Evolutionary conservation across 2,113 vertebrate genomes (phyloP).

Genomic region (Donacobius atricapilla): DNA sequence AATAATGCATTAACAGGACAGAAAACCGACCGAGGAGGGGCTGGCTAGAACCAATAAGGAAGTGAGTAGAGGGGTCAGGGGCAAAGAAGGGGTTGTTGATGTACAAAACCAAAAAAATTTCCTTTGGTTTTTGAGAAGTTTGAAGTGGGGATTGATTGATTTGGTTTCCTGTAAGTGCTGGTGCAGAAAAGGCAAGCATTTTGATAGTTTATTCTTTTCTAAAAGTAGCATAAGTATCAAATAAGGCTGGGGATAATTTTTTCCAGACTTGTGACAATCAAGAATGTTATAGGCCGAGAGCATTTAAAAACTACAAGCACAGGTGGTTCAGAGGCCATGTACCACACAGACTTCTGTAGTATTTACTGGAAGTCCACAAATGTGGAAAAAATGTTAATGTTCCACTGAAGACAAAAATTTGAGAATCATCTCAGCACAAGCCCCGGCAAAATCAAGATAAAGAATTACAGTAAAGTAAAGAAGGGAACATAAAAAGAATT

Average conservation of each 20-base stretch:
- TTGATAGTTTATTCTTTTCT: background rate
- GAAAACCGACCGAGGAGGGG: background rate
- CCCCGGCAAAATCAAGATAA: background rate
- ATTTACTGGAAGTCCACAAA: background rate
- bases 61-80: background rate
- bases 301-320: background rate
- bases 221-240: background rate
- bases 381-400: background rate
- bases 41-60: background rate
- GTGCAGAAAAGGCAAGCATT: accelerated
- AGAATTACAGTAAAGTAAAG: background rate
- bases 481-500: background rate
- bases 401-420: background rate
- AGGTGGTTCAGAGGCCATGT: background rate
- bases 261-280: background rate
- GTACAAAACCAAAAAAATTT: background rate
- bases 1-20: background rate
- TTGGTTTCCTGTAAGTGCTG: background rate
- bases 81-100: background rate
- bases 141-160: background rate
- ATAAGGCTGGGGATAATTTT: background rate
- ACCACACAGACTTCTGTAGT: background rate
- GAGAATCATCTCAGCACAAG: background rate
- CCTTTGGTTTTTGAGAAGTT: background rate
- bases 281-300: background rate